Conservation (phyloP, 2,113 vertebrate species). For the Montifringilla adamsi region DNA sequence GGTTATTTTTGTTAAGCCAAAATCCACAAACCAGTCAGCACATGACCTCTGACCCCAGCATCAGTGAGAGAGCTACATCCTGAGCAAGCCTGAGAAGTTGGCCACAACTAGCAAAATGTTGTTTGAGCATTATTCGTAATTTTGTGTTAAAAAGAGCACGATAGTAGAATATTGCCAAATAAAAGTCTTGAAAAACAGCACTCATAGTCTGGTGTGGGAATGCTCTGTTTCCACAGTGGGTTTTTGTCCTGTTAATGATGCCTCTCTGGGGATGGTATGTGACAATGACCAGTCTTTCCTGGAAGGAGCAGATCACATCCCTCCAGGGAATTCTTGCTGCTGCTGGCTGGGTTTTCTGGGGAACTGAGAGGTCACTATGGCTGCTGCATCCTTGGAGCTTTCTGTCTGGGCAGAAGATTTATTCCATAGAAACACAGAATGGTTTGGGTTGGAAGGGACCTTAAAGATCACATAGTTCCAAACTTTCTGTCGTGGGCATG, state of each 20-base stretch:
- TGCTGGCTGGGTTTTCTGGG: background rate
- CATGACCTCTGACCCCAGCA: background rate
- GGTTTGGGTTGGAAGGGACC: background rate
- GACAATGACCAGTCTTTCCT: background rate
- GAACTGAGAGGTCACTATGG: background rate
- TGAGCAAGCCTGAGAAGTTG: background rate
- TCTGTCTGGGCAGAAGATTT: background rate
- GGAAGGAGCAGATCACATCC: background rate
- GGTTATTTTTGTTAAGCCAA: background rate
- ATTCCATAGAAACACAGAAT: background rate
- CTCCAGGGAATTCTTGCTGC: background rate
- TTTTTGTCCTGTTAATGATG: background rate
- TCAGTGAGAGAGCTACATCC: background rate
- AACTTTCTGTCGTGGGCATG: background rate
- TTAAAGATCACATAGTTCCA: background rate
- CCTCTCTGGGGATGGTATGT: background rate
- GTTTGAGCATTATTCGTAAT: fast-evolving
- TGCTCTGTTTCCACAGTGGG: background rate
- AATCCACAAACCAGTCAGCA: background rate
- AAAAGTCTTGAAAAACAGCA: background rate
- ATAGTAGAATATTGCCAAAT: background rate
- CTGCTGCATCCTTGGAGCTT: background rate
- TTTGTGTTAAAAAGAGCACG: background rate
- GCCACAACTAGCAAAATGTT: background rate
- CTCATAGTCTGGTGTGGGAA: background rate